Conservation (phyloP, 2,888 invertebrate genomes). For the Caenorhabditis sp. region DNA sequence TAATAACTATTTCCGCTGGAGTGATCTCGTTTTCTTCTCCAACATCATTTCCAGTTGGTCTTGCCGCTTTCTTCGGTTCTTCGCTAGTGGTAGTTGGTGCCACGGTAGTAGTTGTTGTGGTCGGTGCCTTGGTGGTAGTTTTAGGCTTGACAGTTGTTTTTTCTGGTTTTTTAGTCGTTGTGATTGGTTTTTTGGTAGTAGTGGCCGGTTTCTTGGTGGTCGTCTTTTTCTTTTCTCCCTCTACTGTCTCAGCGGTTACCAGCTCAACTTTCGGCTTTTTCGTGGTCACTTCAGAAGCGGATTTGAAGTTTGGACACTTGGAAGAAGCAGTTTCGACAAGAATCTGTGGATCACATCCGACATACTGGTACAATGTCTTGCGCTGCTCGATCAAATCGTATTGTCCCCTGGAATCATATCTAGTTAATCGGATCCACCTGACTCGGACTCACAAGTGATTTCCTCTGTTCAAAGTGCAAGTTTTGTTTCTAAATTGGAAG, state of each 20-base stretch:
- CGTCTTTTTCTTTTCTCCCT: neutral
- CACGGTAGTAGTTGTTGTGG: slow-evolving; percentile 14
- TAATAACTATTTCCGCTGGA: slow-evolving; percentile 35
- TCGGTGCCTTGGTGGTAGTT: slow-evolving; percentile 15
- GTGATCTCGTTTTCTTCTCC: slow-evolving; percentile 34
- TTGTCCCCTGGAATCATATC: slow-evolving; percentile 57
- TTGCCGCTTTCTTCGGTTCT: slow-evolving; percentile 2
- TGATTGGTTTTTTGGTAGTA: slow-evolving; percentile 7
- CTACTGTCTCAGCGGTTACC: no score
- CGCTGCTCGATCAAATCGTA: slow-evolving; percentile 74
- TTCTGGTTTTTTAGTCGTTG: neutral
- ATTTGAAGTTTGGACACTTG: slow-evolving; percentile 59
- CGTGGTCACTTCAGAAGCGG: slow-evolving; percentile 9
- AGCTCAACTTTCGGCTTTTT: neutral
- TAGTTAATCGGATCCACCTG: neutral
- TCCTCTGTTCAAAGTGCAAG: slow-evolving; percentile 72
- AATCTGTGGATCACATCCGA: slow-evolving; percentile 71
- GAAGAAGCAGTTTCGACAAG: slow-evolving; percentile 56
- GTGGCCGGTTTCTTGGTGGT: slow-evolving; percentile 28
- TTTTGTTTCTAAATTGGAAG: slow-evolving; percentile 68
- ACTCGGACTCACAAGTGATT: slow-evolving; percentile 53
- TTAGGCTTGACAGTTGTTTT: no score
- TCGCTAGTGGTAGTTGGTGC: slow-evolving; percentile 35
- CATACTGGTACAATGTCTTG: slow-evolving; percentile 71
- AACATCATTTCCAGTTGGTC: slow-evolving; percentile 29